phyloP scores from a whole-genome alignment of 2,888 invertebrate genomes.

The Troilus luridus region DNA sequence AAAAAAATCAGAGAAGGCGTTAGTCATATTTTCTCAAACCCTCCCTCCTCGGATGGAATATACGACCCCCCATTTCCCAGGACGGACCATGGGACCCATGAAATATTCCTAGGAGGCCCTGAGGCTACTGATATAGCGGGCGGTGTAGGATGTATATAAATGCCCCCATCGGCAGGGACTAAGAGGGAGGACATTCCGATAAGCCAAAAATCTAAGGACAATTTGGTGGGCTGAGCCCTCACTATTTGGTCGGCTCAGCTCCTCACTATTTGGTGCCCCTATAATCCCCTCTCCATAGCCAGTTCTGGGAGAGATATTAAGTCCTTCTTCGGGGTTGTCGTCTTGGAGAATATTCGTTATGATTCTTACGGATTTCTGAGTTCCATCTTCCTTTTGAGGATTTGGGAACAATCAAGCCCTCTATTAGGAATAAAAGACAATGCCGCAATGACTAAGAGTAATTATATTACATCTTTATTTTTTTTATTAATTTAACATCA shows the following conservation, averaged over 20 bases:
- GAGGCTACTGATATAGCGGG: slow-evolving; percentile 1
- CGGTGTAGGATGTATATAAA: slow-evolving; percentile 16
- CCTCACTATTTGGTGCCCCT: slow-evolving; percentile 3
- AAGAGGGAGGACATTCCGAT: slow-evolving; percentile 36
- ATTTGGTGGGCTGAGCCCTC: slow-evolving; percentile 21
- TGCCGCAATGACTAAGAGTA: too few relatives aligned
- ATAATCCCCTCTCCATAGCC: background rate
- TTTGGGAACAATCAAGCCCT: too few relatives aligned
- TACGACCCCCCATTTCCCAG: background rate
- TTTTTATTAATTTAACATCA: too few relatives aligned
- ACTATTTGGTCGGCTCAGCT: slow-evolving; percentile 7
- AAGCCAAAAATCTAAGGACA: slow-evolving; percentile 36
- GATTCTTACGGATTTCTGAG: background rate
- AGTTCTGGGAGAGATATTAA: slow-evolving; percentile 13
- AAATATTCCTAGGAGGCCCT: slow-evolving; percentile 36
- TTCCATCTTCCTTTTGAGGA: background rate
- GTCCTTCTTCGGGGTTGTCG: background rate
- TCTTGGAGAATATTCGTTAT: background rate
- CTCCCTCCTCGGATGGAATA: background rate
- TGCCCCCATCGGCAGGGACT: slow-evolving; percentile 1
- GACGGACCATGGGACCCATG: background rate
- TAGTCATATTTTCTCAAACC: background rate
- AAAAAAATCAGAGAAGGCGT: background rate
- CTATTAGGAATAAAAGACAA: too few relatives aligned
- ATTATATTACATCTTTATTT: too few relatives aligned